These are phyloP conservation scores for Agrilus mali DNA, from an alignment of 2,888 invertebrate species.

Conservation along the genomic window DNA sequence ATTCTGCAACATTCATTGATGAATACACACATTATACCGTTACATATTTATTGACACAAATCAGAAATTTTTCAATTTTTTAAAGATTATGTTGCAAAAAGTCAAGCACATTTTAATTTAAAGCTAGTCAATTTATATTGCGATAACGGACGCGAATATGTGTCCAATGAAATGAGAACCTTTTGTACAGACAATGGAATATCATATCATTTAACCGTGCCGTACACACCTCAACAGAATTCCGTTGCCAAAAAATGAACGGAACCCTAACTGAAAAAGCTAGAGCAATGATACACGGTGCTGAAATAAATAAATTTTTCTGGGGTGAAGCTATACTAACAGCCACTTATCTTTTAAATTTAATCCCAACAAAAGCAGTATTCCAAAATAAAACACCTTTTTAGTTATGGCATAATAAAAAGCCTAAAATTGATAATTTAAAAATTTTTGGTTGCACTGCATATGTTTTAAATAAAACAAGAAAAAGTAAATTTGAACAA, in stretches of 20 bases:
- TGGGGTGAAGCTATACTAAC: too few species aligned
- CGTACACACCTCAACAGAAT: too few species aligned
- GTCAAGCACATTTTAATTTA: constrained; percentile 5
- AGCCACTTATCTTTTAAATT: too few species aligned
- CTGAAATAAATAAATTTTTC: constrained; percentile 17
- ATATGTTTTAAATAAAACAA: too few species aligned
- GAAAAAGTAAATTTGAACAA: too few species aligned
- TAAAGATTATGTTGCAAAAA: too few species aligned
- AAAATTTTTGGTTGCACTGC: constrained; percentile 8
- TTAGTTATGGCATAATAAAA: constrained; percentile 25
- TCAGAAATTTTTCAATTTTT: constrained; percentile 8
- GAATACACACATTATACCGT: constrained; percentile 8
- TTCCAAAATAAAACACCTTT: constrained; percentile 21
- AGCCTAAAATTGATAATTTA: constrained; percentile 21
- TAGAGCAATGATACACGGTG: constrained; percentile 6
- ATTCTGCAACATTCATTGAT: constrained; percentile 9
- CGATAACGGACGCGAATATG: constrained; percentile 10
- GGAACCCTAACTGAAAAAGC: constrained; percentile 6
- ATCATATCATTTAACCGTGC: constrained; percentile 9
- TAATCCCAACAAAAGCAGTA: neutral
- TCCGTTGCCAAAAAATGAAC: constrained; percentile 7
- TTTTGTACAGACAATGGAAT: constrained; percentile 10
- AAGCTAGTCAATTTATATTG: constrained; percentile 5
- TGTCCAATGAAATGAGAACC: constrained; percentile 4
- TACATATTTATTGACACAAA: constrained; percentile 6